These are phyloP conservation scores for Criorhina ranunculi DNA, from an alignment of 2,888 invertebrate species.

Conservation along the genomic window DNA sequence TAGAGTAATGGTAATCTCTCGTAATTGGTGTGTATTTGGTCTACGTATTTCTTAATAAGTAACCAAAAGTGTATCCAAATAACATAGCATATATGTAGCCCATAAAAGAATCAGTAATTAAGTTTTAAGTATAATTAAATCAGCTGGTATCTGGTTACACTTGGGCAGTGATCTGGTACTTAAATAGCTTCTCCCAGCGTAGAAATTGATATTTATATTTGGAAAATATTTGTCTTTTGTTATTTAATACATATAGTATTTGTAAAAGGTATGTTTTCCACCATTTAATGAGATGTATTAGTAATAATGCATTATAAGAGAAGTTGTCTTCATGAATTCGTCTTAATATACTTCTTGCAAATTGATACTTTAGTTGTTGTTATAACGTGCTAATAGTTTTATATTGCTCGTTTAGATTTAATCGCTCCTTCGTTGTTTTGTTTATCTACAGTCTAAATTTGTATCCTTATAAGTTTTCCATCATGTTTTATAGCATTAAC, in stretches of 20 bases:
- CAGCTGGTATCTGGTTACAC: neutral
- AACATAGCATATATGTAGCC: no score
- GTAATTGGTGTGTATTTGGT: neutral
- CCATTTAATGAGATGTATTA: neutral
- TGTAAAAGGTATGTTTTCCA: neutral
- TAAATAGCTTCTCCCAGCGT: neutral
- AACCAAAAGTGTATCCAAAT: neutral
- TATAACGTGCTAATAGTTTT: no score
- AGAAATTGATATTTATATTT: neutral
- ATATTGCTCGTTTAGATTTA: no score
- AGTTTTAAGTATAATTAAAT: neutral
- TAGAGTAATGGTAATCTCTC: neutral
- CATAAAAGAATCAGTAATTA: neutral
- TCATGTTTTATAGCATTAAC: no score
- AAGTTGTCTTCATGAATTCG: no score
- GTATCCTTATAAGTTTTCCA: no score
- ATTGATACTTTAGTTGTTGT: no score
- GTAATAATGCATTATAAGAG: no score
- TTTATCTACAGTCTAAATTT: no score
- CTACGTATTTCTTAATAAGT: neutral
- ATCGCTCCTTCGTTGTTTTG: no score
- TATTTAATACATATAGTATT: neutral
- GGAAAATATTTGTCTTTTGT: neutral
- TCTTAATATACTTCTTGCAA: no score
- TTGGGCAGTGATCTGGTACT: neutral